Evolutionary conservation across 1,140 invertebrate genomes (phyloP).

Genomic region (Drosophila melanogaster): DNA sequence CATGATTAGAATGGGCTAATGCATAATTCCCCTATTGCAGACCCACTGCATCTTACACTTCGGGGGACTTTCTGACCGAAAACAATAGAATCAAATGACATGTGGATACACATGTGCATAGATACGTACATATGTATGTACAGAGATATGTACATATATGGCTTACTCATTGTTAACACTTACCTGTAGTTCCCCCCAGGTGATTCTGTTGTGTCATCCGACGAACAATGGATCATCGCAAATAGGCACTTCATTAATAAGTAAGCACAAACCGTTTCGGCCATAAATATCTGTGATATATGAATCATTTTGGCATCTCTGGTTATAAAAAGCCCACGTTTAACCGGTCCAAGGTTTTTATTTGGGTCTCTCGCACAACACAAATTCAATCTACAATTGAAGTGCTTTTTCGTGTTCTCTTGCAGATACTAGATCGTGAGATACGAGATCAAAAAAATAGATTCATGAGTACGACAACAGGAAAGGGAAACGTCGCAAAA

Average conservation of each 20-base stretch:
- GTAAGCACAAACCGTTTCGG: neutral
- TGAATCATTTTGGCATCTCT: slow-evolving; percentile 11
- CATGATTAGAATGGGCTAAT: neutral
- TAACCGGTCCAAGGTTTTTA: slow-evolving; percentile 9
- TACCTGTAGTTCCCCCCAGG: slow-evolving; percentile 1
- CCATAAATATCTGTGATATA: slow-evolving; percentile 1
- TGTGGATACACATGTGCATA: neutral
- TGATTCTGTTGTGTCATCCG: slow-evolving; percentile 8
- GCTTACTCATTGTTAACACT: slow-evolving; percentile 14
- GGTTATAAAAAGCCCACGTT: slow-evolving; percentile 4
- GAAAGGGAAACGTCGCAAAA: slow-evolving; percentile 30
- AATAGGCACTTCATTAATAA: slow-evolving; percentile 10
- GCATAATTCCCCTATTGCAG: neutral
- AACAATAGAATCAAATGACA: slow-evolving; percentile 1
- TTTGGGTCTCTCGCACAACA: neutral
- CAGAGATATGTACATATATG: neutral
- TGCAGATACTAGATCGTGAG: slow-evolving; percentile 27
- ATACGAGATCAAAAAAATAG: slow-evolving; percentile 23
- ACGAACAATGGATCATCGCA: slow-evolving; percentile 1
- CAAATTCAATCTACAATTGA: neutral
- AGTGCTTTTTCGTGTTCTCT: neutral
- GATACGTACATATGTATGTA: neutral
- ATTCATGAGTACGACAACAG: slow-evolving; percentile 52
- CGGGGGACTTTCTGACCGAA: neutral
- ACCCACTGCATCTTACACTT: neutral